Conservation (phyloP, 2,797 vertebrate genomes). For the Bryconaethiops microstoma region DNA sequence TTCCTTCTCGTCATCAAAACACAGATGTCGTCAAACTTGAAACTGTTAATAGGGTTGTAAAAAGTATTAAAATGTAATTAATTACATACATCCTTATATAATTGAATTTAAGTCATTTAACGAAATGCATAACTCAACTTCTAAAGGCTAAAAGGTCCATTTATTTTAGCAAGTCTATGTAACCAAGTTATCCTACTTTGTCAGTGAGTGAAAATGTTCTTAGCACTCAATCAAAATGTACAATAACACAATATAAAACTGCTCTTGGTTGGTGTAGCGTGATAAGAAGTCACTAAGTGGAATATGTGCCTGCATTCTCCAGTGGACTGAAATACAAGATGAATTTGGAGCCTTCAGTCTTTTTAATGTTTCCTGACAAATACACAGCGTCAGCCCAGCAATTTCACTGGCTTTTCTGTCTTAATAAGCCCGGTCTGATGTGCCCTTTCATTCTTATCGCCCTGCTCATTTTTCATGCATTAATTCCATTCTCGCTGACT, state of each 20-base stretch:
- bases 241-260: conserved; percentile 22
- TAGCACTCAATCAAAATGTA: conserved; percentile 39
- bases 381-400: conserved; percentile 59
- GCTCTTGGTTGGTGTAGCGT: conserved; percentile 2
- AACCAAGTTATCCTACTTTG: neutral
- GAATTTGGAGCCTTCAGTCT: conserved; percentile 40
- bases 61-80: too few relatives aligned
- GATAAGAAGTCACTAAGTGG: conserved; percentile 35
- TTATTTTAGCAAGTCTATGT: neutral
- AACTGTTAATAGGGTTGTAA: too few relatives aligned
- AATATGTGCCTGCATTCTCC: conserved; percentile 20
- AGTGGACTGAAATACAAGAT: conserved; percentile 31
- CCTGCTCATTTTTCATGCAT: conserved; percentile 82
- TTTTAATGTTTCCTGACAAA: conserved; percentile 53
- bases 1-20: too few relatives aligned
- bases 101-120: neutral
- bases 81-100: too few relatives aligned
- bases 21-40: too few relatives aligned
- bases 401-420: conserved; percentile 77
- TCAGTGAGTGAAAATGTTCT: neutral
- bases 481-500: conserved; percentile 82
- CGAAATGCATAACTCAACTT: neutral
- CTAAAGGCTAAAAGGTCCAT: neutral
- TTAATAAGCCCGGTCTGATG: conserved; percentile 78
- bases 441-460: conserved; percentile 81